phyloP scores from a whole-genome alignment of 1,140 invertebrate species.

The Brachionus asplanchnoidis region DNA sequence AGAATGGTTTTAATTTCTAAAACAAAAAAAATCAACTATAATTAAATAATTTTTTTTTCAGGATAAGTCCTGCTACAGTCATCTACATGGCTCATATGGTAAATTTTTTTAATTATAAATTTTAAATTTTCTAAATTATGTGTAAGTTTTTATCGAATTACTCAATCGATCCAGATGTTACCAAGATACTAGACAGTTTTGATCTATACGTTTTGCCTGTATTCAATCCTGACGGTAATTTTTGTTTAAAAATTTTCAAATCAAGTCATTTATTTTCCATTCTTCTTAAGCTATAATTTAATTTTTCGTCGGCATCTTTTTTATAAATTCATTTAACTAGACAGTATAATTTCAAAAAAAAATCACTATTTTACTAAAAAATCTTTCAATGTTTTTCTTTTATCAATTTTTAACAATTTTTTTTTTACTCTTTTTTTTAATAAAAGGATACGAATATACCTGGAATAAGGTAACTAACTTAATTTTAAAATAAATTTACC shows the following conservation, averaged over 20 bases:
- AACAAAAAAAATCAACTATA: neutral
- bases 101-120: neutral
- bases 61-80: slow-evolving; percentile 32
- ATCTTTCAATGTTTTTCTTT: no score
- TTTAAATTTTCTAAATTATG: neutral
- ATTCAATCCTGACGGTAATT: slow-evolving; percentile 55
- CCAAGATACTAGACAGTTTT: slow-evolving; percentile 50
- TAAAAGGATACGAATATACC: slow-evolving; percentile 53
- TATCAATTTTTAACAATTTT: neutral
- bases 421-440: neutral
- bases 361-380: no score
- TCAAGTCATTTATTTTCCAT: neutral
- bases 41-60: neutral
- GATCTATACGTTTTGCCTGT: slow-evolving; percentile 58
- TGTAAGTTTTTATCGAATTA: slow-evolving; percentile 13
- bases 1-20: slow-evolving; percentile 20
- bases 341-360: no score
- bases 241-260: neutral
- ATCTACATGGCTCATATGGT: slow-evolving; percentile 17
- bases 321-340: neutral
- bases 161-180: slow-evolving; percentile 42
- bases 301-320: neutral
- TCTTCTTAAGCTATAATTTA: neutral
- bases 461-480: slow-evolving; percentile 46
- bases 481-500: neutral